Percentiles rank a stretch among this genome's conserved stretches.
Conservation (phyloP, 2,888 invertebrate species). For the Cheilosia scutellata region DNA sequence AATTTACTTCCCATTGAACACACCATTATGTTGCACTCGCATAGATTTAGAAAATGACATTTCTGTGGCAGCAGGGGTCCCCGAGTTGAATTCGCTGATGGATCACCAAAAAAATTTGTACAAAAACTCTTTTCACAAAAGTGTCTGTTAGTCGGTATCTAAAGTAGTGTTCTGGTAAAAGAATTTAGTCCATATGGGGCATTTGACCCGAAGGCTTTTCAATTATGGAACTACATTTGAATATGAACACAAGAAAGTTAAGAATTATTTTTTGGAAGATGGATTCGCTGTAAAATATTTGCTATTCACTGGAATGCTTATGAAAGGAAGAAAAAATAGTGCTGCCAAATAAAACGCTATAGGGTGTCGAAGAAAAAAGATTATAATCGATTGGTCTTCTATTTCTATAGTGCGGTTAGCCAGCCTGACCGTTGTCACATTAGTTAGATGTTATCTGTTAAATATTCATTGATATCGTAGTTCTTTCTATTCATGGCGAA, state of each 20-base stretch:
- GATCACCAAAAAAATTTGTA: conserved; percentile 58
- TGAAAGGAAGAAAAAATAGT: conserved; percentile 32
- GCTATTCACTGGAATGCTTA: conserved; percentile 49
- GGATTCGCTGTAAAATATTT: conserved; percentile 42
- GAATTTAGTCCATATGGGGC: conserved; percentile 54
- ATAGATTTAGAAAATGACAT: conserved; percentile 44
- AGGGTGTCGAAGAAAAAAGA: conserved; percentile 49
- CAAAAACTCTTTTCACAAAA: conserved; percentile 42
- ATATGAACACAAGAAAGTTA: not conserved
- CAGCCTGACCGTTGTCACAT: conserved; percentile 55
- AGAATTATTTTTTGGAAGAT: not conserved
- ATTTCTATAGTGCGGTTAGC: conserved; percentile 53
- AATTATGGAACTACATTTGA: conserved; percentile 24
- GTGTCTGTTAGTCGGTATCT: conserved; percentile 19
- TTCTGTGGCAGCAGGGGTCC: conserved; percentile 49
- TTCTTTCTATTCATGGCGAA: conserved; percentile 51
- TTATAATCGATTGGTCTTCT: conserved; percentile 64
- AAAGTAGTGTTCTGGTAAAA: conserved; percentile 10
- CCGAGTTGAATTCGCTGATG: conserved; percentile 37
- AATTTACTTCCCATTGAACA: conserved; percentile 40
- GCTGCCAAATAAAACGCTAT: conserved; percentile 56
- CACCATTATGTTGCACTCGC: conserved; percentile 30
- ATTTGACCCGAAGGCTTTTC: conserved; percentile 22
- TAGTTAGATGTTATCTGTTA: conserved; percentile 57
- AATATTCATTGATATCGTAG: conserved; percentile 64